Percentiles rank a stretch among this genome's conserved stretches.
These are phyloP conservation scores for Lacerta viridis DNA, from an alignment of 2,797 vertebrate species.

Conservation along the genomic window DNA sequence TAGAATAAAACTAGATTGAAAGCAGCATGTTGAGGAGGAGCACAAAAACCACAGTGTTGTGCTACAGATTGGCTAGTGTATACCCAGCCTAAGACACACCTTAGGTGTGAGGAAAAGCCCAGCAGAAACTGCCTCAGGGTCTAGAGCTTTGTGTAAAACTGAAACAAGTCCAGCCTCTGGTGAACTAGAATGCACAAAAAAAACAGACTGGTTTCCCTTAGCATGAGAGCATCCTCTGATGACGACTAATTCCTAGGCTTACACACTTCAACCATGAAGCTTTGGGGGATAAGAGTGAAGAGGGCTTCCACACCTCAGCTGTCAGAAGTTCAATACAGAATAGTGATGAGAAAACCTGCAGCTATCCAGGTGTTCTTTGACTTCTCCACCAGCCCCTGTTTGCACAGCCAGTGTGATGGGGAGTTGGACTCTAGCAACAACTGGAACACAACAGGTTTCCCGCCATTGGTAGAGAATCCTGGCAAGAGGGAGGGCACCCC, in stretches of 20 bases:
- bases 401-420: neutral
- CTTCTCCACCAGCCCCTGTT: neutral
- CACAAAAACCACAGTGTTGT: no score
- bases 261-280: neutral
- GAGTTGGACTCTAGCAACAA: neutral
- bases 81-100: no score
- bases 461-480: slow-evolving; percentile 66
- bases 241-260: neutral
- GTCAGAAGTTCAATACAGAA: neutral
- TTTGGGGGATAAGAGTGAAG: neutral
- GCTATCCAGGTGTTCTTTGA: neutral
- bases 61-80: no score
- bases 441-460: neutral
- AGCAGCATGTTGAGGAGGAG: no score
- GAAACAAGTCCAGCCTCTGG: no score
- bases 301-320: no score
- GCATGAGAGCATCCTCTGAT: neutral
- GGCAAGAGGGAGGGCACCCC: slow-evolving; percentile 70
- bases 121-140: no score
- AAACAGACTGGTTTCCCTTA: neutral
- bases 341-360: no score
- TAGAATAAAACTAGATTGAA: no score
- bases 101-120: no score
- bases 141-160: no score
- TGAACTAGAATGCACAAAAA: no score